Percentiles rank a stretch among this genome's conserved stretches.
phyloP scores from a whole-genome alignment of 2,888 invertebrate species.

The Spialia ferax region DNA sequence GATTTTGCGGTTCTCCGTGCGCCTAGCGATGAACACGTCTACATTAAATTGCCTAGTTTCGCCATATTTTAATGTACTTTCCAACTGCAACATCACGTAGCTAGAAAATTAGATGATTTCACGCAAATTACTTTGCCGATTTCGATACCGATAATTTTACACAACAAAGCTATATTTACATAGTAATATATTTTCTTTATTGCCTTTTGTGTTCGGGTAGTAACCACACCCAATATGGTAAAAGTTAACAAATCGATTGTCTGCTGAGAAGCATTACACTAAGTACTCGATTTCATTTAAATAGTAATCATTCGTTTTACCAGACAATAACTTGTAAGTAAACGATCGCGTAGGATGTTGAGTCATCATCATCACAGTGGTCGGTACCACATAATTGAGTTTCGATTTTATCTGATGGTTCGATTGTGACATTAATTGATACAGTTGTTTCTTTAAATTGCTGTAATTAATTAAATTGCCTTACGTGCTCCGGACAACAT shows the following conservation, averaged over 20 bases:
- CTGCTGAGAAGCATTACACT: not conserved
- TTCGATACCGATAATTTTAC: constrained; percentile 22
- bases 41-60: constrained; percentile 29
- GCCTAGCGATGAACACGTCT: constrained; percentile 30
- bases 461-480: constrained; percentile 70
- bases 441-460: constrained; percentile 64
- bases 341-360: constrained; percentile 62
- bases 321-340: constrained; percentile 52
- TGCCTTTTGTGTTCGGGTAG: not conserved
- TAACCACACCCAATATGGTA: not conserved
- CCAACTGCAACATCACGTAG: constrained; percentile 32
- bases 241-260: constrained; percentile 21
- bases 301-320: constrained; percentile 32
- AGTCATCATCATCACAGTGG: constrained; percentile 51
- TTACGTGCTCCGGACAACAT: constrained; percentile 50
- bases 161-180: not conserved
- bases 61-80: constrained; percentile 34
- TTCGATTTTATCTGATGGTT: constrained; percentile 66
- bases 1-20: constrained; percentile 15
- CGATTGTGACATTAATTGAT: constrained; percentile 73
- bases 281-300: constrained; percentile 24
- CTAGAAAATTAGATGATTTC: constrained; percentile 36
- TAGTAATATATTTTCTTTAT: not conserved
- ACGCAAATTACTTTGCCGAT: constrained; percentile 35
- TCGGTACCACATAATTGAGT: constrained; percentile 54